Base-by-base conservation (phyloP, 2,888 invertebrate genomes). In the Muschampia plurimacula region DNA sequence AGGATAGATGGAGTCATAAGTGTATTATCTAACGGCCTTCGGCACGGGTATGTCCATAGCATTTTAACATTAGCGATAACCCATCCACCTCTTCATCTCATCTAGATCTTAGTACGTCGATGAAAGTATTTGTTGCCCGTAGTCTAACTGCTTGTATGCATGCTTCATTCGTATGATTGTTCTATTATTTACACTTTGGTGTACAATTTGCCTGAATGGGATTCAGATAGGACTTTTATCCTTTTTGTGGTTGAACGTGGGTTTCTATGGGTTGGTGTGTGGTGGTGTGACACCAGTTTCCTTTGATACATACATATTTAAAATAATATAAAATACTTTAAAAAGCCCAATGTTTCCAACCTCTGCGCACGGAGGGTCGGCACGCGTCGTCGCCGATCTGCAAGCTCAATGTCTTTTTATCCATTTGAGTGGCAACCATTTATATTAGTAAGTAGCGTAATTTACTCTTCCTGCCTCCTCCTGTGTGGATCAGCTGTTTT, bases 321-420 rank as follows among this genome's bases (percentile, higher is more conserved):
- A 22, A 22, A 22, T 22, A 22, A 22, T 22, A 22, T 22, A 22
- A 22, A 22, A 22, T 22, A 22, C 22, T 1, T n/a, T 39, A 41
- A 41, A 28, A 59, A 0, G 12, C 60, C 60, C 77, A 79, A 75
- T 75, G 86, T 87, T 84, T 67, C 4, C n/a, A 68, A 77, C 77
- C 74, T 83, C 89, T 87, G 60, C n/a, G 15, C 66, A 59, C 71
- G 72, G 75, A 79, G 84, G 82, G 78, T 74, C 83, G 88, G 91
- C 92, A 90, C 92, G 91, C 88, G 91, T 87, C 90, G 85, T 81
- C 81, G 80, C 82, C 78, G 82, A 80, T 82, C 15, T 7, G 52
- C 55, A 22, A 81, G 79, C 83, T 83, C 70, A 71, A 59, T 72
- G 55, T 57, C 72, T 72, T 67, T 80, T 80, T 78, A 78, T 80